Evolutionary conservation across 2,797 vertebrate species (phyloP), one percentile per base, ranked within the genome.

Genomic region (Cirrhinus mrigala): DNA sequence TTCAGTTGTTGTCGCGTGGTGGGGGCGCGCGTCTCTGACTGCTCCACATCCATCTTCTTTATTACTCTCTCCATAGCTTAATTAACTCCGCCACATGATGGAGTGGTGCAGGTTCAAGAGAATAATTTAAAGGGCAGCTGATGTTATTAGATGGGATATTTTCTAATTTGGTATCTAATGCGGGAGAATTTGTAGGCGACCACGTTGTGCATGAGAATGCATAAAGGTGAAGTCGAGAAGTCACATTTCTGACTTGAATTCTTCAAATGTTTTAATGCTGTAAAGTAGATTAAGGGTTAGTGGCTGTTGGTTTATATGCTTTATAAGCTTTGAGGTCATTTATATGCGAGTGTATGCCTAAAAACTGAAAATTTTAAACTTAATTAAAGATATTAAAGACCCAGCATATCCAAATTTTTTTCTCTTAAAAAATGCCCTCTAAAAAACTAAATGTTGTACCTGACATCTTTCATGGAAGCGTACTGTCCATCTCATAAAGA

Each of bases 101-200:
- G 92, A 94, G 93, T 86, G 89, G 87, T 83, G 85, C 89, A 86
- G 91, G 91, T 92, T 93, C 90, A 94, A 92, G 90, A 90, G 77
- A 92, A 93, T 95, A 91, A 94, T 95, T 94, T 93, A 94, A 94
- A 95, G 93, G 93, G 91, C 91, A 92, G 90, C 89, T 91, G 88
- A 90, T 91, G 88, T 92, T 90, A 91, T 91, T 92, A 87, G 79
- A 92, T 85, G 87, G 83, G 91, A 89, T 81, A 87, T 87, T 88
- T 86, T 88, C 85, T 86, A 86, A 87, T 88, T 81, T 68, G 52
- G 81, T 86, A 64, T 82, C 77, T 90, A 85, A 84, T 86, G 74
- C 75, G 10, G 79, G 85, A 80, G 74, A 86, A 81, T 60, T 86
- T 79, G 80, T 86, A 27, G 29, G 74, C 73, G 80, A 85, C 80